Evolutionary conservation across 1,140 invertebrate genomes (phyloP), one percentile per base, ranked within the genome.

Genomic region (Maconellicoccus hirsutus): DNA sequence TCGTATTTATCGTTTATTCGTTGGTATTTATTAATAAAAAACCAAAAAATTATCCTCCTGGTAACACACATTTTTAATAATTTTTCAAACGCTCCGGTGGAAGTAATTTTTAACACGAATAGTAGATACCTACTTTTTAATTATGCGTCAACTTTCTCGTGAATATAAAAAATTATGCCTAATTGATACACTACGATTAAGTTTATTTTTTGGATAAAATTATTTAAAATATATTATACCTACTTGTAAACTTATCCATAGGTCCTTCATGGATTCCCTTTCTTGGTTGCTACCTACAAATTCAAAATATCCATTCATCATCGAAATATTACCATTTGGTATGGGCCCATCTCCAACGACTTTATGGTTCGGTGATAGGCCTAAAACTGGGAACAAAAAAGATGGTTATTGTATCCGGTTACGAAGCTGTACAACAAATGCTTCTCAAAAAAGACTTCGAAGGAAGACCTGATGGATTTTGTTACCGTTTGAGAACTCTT

Each of bases 401-500:
- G 26, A 76, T 89, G 0, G 83, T 89, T 0, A 76, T 86, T 4
- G 81, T 89, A 0, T 85, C 83, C n/a, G 84, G 85, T 0, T 80
- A 82, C 72, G 81, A 85, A 52, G 77, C 83, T 0, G 83, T 87
- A 0, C 85, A 82, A 73, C 84, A 87, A 74, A 82, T 85, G 7
- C 79, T 85, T 0, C 78, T 79, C 1, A 81, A 79, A 39, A 85
- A 88, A 7, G 85, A 87, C 59, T 87, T 90, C 71, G 83, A 86
- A 59, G 87, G 85, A 2, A 81, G 89, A 72, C 89, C 89, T 0
- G 82, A 86, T 76, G 86, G 87, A 69, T 87, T 87, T 74, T 85
- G 88, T 75, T 87, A 86, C 72, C 78, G 81, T 33, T 77, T 87
- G 22, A 79, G 88, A 73, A 81, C 85, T 0, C 85, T 86, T 74